phyloP scores from a whole-genome alignment of 2,797 vertebrate species.

The Malurus leucopterus region DNA sequence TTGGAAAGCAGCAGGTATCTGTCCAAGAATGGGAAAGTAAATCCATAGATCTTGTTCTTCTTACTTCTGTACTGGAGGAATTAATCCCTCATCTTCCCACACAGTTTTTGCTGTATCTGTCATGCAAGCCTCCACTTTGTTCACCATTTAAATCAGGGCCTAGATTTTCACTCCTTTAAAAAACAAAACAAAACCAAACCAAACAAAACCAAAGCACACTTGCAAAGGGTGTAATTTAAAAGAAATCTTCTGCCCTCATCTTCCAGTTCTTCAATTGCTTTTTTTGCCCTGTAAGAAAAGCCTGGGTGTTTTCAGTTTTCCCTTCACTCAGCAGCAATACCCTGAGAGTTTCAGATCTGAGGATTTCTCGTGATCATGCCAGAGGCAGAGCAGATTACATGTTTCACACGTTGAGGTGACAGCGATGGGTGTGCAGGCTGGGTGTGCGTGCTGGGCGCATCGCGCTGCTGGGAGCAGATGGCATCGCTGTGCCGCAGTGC shows the following conservation, averaged over 20 bases:
- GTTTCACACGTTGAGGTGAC: not conserved
- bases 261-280: not conserved
- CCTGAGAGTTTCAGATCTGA: not conserved
- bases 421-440: not conserved
- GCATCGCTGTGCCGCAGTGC: fast-evolving
- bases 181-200: not conserved
- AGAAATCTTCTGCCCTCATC: not conserved
- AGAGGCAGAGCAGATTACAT: not conserved
- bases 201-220: not conserved
- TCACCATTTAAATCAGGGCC: not conserved
- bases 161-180: not conserved
- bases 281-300: not conserved
- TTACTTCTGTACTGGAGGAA: not conserved
- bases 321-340: not conserved
- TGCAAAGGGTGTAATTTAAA: not conserved
- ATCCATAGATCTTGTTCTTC: not conserved
- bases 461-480: not conserved
- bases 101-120: not conserved
- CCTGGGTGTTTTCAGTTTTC: not conserved
- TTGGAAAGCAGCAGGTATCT: not conserved
- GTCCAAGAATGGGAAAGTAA: not conserved
- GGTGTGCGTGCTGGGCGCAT: fast-evolving
- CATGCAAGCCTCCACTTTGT: not conserved
- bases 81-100: not conserved
- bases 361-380: not conserved